phyloP scores from a whole-genome alignment of 2,888 invertebrate genomes.

The Amphiduros pacificus region DNA sequence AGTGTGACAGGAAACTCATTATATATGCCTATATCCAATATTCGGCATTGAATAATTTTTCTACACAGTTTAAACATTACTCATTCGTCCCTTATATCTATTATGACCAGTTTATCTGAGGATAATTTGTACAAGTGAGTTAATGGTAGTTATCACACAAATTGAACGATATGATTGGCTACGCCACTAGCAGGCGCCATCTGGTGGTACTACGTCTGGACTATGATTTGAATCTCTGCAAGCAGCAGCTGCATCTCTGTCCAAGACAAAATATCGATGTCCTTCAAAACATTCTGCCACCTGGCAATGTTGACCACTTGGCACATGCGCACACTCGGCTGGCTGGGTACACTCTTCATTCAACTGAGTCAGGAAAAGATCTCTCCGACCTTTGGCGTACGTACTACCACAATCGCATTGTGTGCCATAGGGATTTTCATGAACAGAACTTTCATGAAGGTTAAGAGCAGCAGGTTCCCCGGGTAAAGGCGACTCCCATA shows the following conservation, averaged over 20 bases:
- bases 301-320: too few relatives aligned
- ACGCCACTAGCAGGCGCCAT: too few relatives aligned
- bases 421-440: constrained; percentile 9
- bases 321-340: background rate
- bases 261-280: constrained; percentile 10
- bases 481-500: constrained; percentile 15
- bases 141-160: too few relatives aligned
- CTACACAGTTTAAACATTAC: too few relatives aligned
- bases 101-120: too few relatives aligned
- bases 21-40: too few relatives aligned
- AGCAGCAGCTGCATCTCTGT: background rate
- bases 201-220: background rate
- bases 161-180: too few relatives aligned
- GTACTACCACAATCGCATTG: constrained; percentile 10
- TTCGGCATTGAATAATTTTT: too few relatives aligned
- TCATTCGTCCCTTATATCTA: too few relatives aligned
- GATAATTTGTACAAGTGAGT: too few relatives aligned
- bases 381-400: background rate
- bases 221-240: too few relatives aligned
- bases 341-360: background rate
- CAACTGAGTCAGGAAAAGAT: background rate
- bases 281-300: constrained; percentile 7
- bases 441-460: background rate
- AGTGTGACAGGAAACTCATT: too few relatives aligned
- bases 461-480: background rate